A percentile compares a stretch with the other conserved stretches of the same genome.
Conservation (phyloP, 2,113 vertebrate species). For the Camelus bactrianus region DNA sequence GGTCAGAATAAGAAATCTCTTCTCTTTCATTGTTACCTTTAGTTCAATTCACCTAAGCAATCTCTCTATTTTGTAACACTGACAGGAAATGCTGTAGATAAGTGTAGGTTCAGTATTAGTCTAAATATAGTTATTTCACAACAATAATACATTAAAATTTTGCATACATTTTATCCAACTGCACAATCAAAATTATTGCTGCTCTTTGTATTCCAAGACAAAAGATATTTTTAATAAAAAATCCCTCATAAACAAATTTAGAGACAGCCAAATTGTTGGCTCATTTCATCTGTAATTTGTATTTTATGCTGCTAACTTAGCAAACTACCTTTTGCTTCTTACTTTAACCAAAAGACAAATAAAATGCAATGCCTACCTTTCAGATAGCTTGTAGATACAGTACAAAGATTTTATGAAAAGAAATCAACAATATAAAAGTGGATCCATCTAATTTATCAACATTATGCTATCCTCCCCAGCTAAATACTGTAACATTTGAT, state of each 20-base stretch:
- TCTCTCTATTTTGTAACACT: slow-evolving; percentile 2
- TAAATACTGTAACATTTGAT: not conserved
- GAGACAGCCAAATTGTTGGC: not conserved
- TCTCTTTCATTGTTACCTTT: not conserved
- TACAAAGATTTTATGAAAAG: not conserved
- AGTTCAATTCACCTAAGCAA: not conserved
- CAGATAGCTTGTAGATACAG: not conserved
- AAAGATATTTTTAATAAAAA: slow-evolving; percentile 65
- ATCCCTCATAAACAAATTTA: slow-evolving; percentile 47
- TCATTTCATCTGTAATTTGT: slow-evolving; percentile 32
- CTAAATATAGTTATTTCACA: slow-evolving; percentile 46
- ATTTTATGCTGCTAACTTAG: not conserved
- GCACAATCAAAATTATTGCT: slow-evolving; percentile 65
- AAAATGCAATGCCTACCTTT: not conserved
- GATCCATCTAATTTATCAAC: not conserved
- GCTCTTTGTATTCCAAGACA: slow-evolving; percentile 71
- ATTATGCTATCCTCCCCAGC: not conserved
- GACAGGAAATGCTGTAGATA: not conserved
- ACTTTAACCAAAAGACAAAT: not conserved
- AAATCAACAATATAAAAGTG: not conserved
- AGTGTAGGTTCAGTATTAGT: not conserved
- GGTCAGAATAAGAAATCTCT: not conserved
- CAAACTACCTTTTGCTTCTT: slow-evolving; percentile 6
- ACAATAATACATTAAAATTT: not conserved
- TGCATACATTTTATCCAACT: slow-evolving; percentile 42